A percentile compares a stretch with the other conserved stretches of the same genome.
Conservation (phyloP, 1,140 invertebrate species). For the Brachionus manjavacas region DNA sequence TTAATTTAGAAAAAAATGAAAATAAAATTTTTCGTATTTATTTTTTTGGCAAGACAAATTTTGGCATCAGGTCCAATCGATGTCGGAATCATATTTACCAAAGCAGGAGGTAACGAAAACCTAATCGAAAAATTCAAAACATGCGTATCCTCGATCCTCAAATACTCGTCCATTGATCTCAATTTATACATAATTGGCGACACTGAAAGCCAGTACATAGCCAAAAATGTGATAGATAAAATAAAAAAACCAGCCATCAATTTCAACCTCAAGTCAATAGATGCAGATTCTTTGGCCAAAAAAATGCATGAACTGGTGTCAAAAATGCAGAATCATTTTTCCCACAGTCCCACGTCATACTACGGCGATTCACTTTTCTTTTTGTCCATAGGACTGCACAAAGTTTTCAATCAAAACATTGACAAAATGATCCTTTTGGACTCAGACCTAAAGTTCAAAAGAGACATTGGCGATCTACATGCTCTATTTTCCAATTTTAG, state of each 20-base stretch:
- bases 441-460: slow-evolving; percentile 71
- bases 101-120: slow-evolving; percentile 62
- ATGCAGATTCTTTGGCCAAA: slow-evolving; percentile 63
- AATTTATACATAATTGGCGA: slow-evolving; percentile 69
- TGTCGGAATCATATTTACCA: slow-evolving; percentile 61
- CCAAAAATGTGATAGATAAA: slow-evolving; percentile 60
- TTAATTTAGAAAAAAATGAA: background rate
- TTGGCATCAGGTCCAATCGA: slow-evolving; percentile 45
- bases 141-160: slow-evolving; percentile 63
- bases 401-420: slow-evolving; percentile 62
- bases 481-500: slow-evolving; percentile 66
- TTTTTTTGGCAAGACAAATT: background rate
- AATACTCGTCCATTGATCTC: slow-evolving; percentile 59
- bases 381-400: slow-evolving; percentile 70
- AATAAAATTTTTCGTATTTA: background rate
- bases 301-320: slow-evolving; percentile 65
- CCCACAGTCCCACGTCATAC: slow-evolving; percentile 70
- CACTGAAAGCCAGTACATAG: slow-evolving; percentile 63
- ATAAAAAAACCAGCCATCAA: slow-evolving; percentile 56
- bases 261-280: slow-evolving; percentile 59
- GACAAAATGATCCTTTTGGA: slow-evolving; percentile 70
- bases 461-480: slow-evolving; percentile 67
- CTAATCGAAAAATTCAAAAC: slow-evolving; percentile 63
- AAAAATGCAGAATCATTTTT: slow-evolving; percentile 70
- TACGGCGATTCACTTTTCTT: slow-evolving; percentile 78